phyloP scores from a whole-genome alignment of 2,888 invertebrate species.

The Acanthacorydalis orientalis region DNA sequence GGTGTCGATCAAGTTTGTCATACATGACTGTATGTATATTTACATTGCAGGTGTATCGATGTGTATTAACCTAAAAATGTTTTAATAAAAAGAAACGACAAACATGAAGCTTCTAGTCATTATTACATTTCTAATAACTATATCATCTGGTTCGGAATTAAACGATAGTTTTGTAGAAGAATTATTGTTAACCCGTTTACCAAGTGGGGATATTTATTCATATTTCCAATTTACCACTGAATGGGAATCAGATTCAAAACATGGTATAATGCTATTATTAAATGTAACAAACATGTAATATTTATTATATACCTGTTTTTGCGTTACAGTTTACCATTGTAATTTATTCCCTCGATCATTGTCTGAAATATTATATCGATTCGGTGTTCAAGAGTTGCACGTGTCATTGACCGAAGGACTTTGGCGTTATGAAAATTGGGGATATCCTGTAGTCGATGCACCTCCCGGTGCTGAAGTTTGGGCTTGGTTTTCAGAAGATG shows the following conservation, averaged over 20 bases:
- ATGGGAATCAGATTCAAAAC: slow-evolving; percentile 41
- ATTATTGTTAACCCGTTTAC: slow-evolving; percentile 68
- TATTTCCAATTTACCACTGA: slow-evolving; percentile 83
- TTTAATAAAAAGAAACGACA: no score
- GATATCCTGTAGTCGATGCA: slow-evolving; percentile 77
- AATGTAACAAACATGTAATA: slow-evolving; percentile 5
- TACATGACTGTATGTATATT: no score
- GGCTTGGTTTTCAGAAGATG: slow-evolving; percentile 71
- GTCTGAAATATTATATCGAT: slow-evolving; percentile 71
- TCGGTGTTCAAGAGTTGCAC: slow-evolving; percentile 78
- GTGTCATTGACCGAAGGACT: slow-evolving; percentile 83
- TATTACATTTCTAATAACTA: no score
- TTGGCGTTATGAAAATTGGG: slow-evolving; percentile 90
- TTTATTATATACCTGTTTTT: slow-evolving; percentile 9
- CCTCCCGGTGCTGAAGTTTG: slow-evolving; percentile 89
- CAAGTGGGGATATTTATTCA: slow-evolving; percentile 69
- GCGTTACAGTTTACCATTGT: slow-evolving; percentile 57
- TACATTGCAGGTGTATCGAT: no score
- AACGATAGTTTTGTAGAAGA: slow-evolving; percentile 74
- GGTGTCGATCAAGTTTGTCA: no score
- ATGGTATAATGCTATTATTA: slow-evolving; percentile 2
- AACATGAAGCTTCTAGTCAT: no score
- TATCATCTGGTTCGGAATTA: no score
- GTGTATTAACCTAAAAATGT: no score
- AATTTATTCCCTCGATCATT: slow-evolving; percentile 76